Evolutionary conservation across 92 coral and sea anemone species (phyloP), one percentile per base, ranked within the genome.

Genomic region (Chrysogorgia sp.): DNA sequence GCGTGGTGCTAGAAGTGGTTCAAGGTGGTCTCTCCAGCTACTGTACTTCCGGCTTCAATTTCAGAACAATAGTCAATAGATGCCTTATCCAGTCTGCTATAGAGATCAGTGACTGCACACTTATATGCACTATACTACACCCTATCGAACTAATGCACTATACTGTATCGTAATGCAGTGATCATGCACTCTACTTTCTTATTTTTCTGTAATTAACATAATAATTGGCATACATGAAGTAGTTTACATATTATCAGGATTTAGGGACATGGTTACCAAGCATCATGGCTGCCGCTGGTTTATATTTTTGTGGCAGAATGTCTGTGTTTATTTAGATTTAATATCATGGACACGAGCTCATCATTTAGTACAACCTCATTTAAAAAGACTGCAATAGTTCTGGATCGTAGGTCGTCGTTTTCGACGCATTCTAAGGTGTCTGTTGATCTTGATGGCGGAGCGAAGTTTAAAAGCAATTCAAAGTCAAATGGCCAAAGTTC

Each of bases 391-490:
- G 96, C 88, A 26, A 83, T 96, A 32, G 84, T 96, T 55, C 75
- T 96, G 34, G 99, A 96, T 50, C 99, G 92, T 34, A 96, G 88
- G 28, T 70, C 90, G 47, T 80, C 81, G 52, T 96, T 96, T 47
- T 83, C 77, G 29, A 56, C 84, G 40, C 89, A 85, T 40, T 96
- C 99, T 29, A 96, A 96, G 80, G 91, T 92, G 67, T 93, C 90
- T 52, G 87, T 96, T 70, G 99, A 92, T 74, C 79, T 96, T n/a
- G 99, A 96, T 61, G 82, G 97, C 9, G 84, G 90, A 15, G 85
- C 87, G 17, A 96, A 92, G 59, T 26, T 49, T 7, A 80, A 87
- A 29, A 79, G 90, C 3, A 87, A 80, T 6, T 80, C 83, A 3
- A 83, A 55, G 34, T 53, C 84, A 69, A 48, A 83, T 12, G 48